Conservation (phyloP, 2,113 vertebrate species). For the Etheostoma spectabile region DNA sequence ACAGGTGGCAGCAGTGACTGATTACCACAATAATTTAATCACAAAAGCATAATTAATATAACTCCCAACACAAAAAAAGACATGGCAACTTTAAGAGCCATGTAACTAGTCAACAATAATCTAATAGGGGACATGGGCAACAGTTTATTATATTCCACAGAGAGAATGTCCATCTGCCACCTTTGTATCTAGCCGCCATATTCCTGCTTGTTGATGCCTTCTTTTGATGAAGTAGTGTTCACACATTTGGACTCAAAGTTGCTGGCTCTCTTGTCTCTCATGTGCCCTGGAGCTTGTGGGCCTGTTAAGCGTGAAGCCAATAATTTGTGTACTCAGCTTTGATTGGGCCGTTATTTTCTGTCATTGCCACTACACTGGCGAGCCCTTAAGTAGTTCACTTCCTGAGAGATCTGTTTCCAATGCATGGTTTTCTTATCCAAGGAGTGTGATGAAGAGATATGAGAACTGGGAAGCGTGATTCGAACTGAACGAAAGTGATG, state of each 20-base stretch:
- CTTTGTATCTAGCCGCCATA: background rate
- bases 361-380: background rate
- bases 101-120: background rate
- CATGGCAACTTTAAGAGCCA: background rate
- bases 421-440: background rate
- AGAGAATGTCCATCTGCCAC: background rate
- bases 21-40: background rate
- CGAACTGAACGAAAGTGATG: background rate
- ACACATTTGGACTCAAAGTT: background rate
- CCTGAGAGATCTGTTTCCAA: constrained; percentile 9
- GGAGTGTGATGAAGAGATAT: background rate
- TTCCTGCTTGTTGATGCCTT: background rate
- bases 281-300: background rate
- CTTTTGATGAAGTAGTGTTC: background rate
- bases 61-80: background rate
- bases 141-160: background rate
- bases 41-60: background rate
- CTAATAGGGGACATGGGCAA: background rate
- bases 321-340: background rate
- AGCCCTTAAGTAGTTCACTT: background rate
- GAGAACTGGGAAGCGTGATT: background rate
- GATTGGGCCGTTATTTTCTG: background rate
- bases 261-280: background rate
- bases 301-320: background rate
- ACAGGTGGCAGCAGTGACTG: background rate